phyloP scores from a whole-genome alignment of 2,888 invertebrate genomes.

The Nycteola revayana region DNA sequence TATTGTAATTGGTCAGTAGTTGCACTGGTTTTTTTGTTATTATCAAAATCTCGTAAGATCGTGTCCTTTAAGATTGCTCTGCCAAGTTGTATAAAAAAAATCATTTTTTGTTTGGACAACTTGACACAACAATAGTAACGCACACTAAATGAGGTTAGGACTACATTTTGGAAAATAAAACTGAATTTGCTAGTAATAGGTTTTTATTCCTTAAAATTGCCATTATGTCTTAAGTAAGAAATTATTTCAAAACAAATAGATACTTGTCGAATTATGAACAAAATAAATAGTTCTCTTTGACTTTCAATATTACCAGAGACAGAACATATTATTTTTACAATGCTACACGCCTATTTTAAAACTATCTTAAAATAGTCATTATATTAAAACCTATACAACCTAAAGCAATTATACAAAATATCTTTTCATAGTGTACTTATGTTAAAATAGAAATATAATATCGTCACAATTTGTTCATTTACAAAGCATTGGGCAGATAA shows the following conservation, averaged over 20 bases:
- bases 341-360: conserved; percentile 54
- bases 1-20: no score
- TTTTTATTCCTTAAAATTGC: conserved; percentile 61
- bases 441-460: conserved; percentile 64
- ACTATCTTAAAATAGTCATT: conserved; percentile 54
- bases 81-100: no score
- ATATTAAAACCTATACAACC: conserved; percentile 70
- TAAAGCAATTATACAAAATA: conserved; percentile 79
- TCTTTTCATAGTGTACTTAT: conserved; percentile 69
- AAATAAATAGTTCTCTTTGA: conserved; percentile 68
- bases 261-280: conserved; percentile 59
- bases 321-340: conserved; percentile 68
- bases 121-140: no score
- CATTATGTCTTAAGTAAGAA: conserved; percentile 59
- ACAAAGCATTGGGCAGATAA: conserved; percentile 20
- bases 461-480: conserved; percentile 69
- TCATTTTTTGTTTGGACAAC: no score
- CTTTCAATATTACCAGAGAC: conserved; percentile 60
- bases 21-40: no score
- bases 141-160: no score
- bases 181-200: conserved; percentile 43
- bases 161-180: no score
- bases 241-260: conserved; percentile 56
- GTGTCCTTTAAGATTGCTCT: no score
- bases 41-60: no score